A percentile compares a stretch with the other conserved stretches of the same genome.
These are phyloP conservation scores for Apoderus coryli DNA, from an alignment of 2,888 invertebrate species.

Conservation along the genomic window DNA sequence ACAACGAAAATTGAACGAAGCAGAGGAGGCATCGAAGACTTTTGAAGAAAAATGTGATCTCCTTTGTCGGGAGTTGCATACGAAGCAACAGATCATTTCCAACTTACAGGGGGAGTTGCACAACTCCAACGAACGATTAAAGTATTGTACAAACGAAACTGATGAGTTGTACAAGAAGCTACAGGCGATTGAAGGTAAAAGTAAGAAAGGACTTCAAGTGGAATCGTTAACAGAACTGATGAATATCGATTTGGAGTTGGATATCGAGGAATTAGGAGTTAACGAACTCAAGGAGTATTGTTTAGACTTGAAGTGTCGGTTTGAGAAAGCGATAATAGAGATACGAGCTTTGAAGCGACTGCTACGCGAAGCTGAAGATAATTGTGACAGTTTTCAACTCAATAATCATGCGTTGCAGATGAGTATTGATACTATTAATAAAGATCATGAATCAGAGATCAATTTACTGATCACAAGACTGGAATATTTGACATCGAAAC, in stretches of 20 bases:
- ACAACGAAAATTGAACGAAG: constrained; percentile 40
- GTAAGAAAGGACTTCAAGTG: constrained; percentile 42
- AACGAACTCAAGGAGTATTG: constrained; percentile 70
- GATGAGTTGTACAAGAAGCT: constrained; percentile 56
- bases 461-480: constrained; percentile 70
- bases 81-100: constrained; percentile 49
- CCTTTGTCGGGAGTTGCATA: constrained; percentile 48
- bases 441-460: constrained; percentile 55
- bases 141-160: constrained; percentile 63
- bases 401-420: constrained; percentile 62
- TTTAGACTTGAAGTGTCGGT: constrained; percentile 57
- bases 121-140: constrained; percentile 48
- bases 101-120: constrained; percentile 53
- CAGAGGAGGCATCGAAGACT: constrained; percentile 51
- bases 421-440: constrained; percentile 49
- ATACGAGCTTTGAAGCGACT: constrained; percentile 72
- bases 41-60: constrained; percentile 50
- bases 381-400: constrained; percentile 66
- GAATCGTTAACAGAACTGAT: constrained; percentile 71
- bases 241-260: constrained; percentile 60
- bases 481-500: constrained; percentile 68
- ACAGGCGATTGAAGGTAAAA: constrained; percentile 53
- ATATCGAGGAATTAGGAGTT: constrained; percentile 58
- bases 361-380: constrained; percentile 62
- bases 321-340: constrained; percentile 71